Percentiles rank a stretch among this genome's conserved stretches.
These are phyloP conservation scores for Pycnomerus fuliginosus DNA, from an alignment of 2,888 invertebrate species.

Conservation along the genomic window DNA sequence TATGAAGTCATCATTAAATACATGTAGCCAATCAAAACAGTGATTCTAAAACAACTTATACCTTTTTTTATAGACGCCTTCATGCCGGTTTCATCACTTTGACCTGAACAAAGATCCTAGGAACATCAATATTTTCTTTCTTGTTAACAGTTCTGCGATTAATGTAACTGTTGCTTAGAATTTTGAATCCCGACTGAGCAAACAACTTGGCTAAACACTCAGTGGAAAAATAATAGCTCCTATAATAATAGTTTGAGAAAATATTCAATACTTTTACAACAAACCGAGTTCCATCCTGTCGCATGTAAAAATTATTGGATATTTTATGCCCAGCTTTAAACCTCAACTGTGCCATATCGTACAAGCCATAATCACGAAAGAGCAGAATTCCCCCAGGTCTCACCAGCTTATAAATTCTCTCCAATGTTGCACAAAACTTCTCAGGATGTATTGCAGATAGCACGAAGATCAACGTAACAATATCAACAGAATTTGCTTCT, in stretches of 20 bases:
- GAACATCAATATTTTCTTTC: conserved; percentile 89
- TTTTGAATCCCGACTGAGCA: conserved; percentile 67
- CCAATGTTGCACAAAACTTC: conserved; percentile 66
- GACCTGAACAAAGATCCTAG: conserved; percentile 90
- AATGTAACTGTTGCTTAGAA: conserved; percentile 72
- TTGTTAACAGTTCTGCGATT: conserved; percentile 87
- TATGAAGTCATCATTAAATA: conserved; percentile 7
- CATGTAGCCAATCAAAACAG: background rate
- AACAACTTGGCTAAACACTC: conserved; percentile 71
- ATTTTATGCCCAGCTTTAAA: conserved; percentile 94
- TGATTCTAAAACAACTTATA: conserved; percentile 1
- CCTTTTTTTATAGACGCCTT: conserved; percentile 3
- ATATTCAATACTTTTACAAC: background rate
- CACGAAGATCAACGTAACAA: conserved; percentile 91
- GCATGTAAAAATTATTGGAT: conserved; percentile 87
- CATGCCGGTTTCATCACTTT: conserved; percentile 59
- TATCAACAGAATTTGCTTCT: conserved; percentile 61
- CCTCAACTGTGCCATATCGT: conserved; percentile 94
- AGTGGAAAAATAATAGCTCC: conserved; percentile 78
- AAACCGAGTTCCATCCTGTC: conserved; percentile 94
- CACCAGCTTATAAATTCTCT: conserved; percentile 66
- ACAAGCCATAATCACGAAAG: conserved; percentile 91
- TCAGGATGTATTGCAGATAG: conserved; percentile 91
- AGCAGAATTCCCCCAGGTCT: conserved; percentile 78
- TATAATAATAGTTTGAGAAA: conserved; percentile 45